Evolutionary conservation across 2,113 vertebrate species (phyloP).

Genomic region (Polyodon spathula): DNA sequence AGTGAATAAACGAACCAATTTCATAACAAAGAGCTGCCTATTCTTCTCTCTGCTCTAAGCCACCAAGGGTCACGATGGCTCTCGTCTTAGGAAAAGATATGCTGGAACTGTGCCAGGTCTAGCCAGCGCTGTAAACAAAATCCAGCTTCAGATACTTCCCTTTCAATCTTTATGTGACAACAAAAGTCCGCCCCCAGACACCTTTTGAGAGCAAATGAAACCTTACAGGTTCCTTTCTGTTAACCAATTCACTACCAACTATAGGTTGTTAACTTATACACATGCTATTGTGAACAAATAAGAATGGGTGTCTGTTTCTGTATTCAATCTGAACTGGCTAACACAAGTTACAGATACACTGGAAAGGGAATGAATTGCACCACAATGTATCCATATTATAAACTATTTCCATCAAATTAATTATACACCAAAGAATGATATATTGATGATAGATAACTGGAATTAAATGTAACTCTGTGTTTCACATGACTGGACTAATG

Average conservation of each 20-base stretch:
- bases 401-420: too few species aligned
- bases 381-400: too few species aligned
- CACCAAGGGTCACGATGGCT: slow-evolving; percentile 33
- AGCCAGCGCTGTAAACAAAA: slow-evolving; percentile 24
- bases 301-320: too few species aligned
- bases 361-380: too few species aligned
- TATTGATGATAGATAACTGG: too few species aligned
- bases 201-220: slow-evolving; percentile 7
- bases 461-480: too few species aligned
- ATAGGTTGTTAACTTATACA: slow-evolving; percentile 3
- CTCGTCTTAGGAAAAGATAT: slow-evolving; percentile 49
- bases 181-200: slow-evolving; percentile 30
- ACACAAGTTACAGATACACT: too few species aligned
- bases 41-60: background rate
- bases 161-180: slow-evolving; percentile 45
- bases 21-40: slow-evolving; percentile 1
- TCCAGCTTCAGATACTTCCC: slow-evolving; percentile 45
- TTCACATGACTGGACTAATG: too few species aligned
- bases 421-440: too few species aligned
- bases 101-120: slow-evolving; percentile 43
- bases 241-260: slow-evolving; percentile 4
- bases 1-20: slow-evolving; percentile 40
- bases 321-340: too few species aligned
- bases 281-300: too few species aligned
- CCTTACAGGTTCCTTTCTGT: slow-evolving; percentile 3